Evolutionary conservation across 1,140 invertebrate species (phyloP).

Genomic region (Anastrepha ludens): DNA sequence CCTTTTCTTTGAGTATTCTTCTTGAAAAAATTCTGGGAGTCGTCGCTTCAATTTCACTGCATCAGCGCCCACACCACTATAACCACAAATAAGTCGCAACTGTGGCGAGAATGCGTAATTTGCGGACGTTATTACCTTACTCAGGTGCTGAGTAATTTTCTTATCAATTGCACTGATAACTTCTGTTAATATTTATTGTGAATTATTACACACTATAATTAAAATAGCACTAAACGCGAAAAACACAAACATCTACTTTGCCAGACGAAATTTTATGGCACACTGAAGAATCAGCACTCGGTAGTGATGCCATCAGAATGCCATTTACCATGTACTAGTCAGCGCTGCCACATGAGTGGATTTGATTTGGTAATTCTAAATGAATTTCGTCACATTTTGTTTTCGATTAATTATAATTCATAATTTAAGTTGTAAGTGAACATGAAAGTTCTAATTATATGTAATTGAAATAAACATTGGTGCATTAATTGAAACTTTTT

Average conservation of each 20-base stretch:
- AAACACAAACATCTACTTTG: constrained; percentile 24
- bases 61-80: background rate
- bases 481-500: background rate
- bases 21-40: constrained; percentile 1
- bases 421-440: background rate
- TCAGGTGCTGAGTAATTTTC: constrained; percentile 25
- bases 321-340: background rate
- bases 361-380: background rate
- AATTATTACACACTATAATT: constrained; percentile 36
- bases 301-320: background rate
- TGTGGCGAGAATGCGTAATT: background rate
- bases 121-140: background rate
- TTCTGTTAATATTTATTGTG: constrained; percentile 26
- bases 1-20: constrained; percentile 17
- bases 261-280: constrained; percentile 40
- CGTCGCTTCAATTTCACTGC: constrained; percentile 24
- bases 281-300: constrained; percentile 10
- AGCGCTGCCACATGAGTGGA: background rate
- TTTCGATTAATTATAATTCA: background rate
- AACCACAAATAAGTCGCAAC: background rate
- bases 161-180: constrained; percentile 40
- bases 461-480: too few species aligned
- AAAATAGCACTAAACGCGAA: constrained; percentile 35
- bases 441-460: too few species aligned
- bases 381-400: background rate